Conservation (phyloP, 2,797 vertebrate genomes). For the Varecia variegata region DNA sequence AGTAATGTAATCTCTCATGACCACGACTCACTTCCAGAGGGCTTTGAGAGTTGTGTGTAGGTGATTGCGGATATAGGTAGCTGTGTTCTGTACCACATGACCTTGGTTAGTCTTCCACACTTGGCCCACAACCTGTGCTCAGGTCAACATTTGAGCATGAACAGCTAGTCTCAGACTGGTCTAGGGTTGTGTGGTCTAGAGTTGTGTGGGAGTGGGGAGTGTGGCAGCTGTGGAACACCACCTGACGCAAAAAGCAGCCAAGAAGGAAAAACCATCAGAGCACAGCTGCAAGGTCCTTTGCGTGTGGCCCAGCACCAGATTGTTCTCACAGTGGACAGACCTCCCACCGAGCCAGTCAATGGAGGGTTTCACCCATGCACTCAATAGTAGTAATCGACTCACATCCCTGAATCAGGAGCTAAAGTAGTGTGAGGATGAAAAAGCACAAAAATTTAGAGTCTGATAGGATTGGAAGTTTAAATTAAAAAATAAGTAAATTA, state of each 20-base stretch:
- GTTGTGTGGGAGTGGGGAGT: neutral
- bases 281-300: rapidly evolving
- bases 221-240: neutral
- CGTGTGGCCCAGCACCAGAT: neutral
- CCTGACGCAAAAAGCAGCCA: neutral
- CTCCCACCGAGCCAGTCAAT: neutral
- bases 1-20: neutral
- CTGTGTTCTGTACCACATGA: neutral
- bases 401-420: neutral
- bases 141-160: neutral
- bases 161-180: neutral
- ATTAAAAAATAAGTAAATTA: neutral
- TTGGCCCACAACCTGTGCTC: neutral
- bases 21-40: neutral
- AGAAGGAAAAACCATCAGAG: neutral
- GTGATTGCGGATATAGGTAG: neutral
- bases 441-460: neutral
- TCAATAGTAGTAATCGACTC: neutral
- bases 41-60: neutral
- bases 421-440: neutral
- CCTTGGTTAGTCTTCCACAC: neutral
- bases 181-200: neutral
- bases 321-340: neutral
- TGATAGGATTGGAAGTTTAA: neutral
- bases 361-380: neutral